Evolutionary conservation across 2,797 vertebrate genomes (phyloP).

Genomic region (Ataeniobius toweri): DNA sequence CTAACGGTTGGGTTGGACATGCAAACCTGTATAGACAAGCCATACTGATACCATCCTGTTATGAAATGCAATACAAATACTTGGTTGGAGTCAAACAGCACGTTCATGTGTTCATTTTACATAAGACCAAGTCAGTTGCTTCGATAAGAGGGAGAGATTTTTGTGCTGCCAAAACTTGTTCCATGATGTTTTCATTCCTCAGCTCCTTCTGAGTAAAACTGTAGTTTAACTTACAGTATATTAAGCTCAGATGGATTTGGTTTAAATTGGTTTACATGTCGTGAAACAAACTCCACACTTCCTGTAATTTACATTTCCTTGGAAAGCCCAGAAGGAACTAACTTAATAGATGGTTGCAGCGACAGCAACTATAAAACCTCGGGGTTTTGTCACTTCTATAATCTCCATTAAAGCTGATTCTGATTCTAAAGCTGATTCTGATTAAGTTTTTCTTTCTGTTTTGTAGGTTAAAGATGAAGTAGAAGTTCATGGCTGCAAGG

Average conservation of each 20-base stretch:
- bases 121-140: not conserved
- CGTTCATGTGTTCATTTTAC: not conserved
- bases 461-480: conserved; percentile 68
- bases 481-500: conserved; percentile 53
- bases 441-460: not conserved
- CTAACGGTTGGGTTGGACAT: not conserved
- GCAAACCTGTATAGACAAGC: not conserved
- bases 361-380: not conserved
- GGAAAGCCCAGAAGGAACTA: not conserved
- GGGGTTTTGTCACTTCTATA: not conserved
- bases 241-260: not conserved
- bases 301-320: not conserved
- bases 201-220: not conserved
- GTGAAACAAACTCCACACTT: not conserved
- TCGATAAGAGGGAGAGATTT: not conserved
- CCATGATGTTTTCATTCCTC: too few relatives aligned
- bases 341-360: not conserved
- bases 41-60: not conserved
- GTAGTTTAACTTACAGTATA: not conserved
- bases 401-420: too few relatives aligned
- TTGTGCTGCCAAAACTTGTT: not conserved
- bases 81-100: not conserved
- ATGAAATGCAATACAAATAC: not conserved
- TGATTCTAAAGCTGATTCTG: too few relatives aligned
- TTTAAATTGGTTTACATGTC: not conserved